Percentiles rank a stretch among this genome's conserved stretches.
These are phyloP conservation scores for Anniella stebbinsi DNA, from an alignment of 2,797 vertebrate species.

Conservation along the genomic window DNA sequence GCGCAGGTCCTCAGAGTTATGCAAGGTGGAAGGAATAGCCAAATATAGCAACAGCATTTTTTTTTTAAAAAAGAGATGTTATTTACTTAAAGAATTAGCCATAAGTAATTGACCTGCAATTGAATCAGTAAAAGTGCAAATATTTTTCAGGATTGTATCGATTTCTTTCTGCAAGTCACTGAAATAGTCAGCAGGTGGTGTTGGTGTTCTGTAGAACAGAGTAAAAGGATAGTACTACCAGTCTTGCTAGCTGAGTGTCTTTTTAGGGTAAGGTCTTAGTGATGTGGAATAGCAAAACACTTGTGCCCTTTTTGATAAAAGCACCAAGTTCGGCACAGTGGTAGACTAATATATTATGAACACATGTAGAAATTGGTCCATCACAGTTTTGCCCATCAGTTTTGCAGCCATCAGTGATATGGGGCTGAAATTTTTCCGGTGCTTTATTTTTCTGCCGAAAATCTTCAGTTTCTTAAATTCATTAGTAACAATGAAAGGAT, in stretches of 20 bases:
- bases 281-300: background rate
- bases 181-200: constrained; percentile 77
- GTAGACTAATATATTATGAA: no score
- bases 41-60: background rate
- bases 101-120: background rate
- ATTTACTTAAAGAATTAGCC: background rate
- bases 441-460: no score
- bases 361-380: no score
- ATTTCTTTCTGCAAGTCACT: constrained; percentile 46
- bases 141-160: background rate
- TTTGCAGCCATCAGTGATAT: no score
- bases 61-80: background rate
- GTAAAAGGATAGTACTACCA: background rate
- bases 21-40: background rate
- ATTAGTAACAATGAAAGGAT: no score
- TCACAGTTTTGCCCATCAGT: no score
- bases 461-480: no score
- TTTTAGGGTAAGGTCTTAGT: rapidly evolving
- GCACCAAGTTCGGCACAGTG: no score
- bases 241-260: rapidly evolving
- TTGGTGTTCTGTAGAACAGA: background rate
- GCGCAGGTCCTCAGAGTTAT: background rate
- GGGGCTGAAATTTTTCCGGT: no score
- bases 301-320: no score
- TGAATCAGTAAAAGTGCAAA: background rate